Evolutionary conservation across 2,888 invertebrate genomes (phyloP).

Genomic region (Polyploca ridens): DNA sequence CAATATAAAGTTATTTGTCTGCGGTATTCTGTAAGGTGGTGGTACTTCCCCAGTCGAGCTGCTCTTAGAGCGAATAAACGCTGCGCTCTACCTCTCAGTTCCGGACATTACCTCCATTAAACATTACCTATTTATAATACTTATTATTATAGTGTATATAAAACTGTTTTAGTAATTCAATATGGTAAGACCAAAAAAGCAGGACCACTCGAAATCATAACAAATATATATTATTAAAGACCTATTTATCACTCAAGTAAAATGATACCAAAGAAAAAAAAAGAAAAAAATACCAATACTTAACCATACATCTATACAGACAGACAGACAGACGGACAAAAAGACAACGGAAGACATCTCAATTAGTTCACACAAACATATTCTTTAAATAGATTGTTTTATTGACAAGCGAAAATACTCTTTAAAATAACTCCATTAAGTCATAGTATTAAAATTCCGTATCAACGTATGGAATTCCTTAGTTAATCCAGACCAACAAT

Average conservation of each 20-base stretch:
- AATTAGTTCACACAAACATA: slow-evolving; percentile 73
- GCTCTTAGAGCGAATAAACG: too few relatives aligned
- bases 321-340: slow-evolving; percentile 61
- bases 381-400: slow-evolving; percentile 64
- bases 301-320: slow-evolving; percentile 35
- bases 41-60: too few relatives aligned
- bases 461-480: slow-evolving; percentile 45
- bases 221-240: slow-evolving; percentile 17
- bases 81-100: too few relatives aligned
- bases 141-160: too few relatives aligned
- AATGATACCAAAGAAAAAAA: slow-evolving; percentile 27
- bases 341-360: slow-evolving; percentile 74
- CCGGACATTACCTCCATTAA: too few relatives aligned
- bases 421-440: slow-evolving; percentile 24
- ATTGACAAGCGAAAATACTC: slow-evolving; percentile 37
- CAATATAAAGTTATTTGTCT: too few relatives aligned
- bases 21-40: too few relatives aligned
- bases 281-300: slow-evolving; percentile 28
- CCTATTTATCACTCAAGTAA: slow-evolving; percentile 20
- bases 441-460: slow-evolving; percentile 14
- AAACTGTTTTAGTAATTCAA: not conserved
- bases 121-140: too few relatives aligned
- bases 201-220: not conserved
- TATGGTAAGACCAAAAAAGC: slow-evolving; percentile 2
- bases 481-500: slow-evolving; percentile 43